phyloP scores from a whole-genome alignment of 2,113 vertebrate species.

The Pterocles gutturalis region DNA sequence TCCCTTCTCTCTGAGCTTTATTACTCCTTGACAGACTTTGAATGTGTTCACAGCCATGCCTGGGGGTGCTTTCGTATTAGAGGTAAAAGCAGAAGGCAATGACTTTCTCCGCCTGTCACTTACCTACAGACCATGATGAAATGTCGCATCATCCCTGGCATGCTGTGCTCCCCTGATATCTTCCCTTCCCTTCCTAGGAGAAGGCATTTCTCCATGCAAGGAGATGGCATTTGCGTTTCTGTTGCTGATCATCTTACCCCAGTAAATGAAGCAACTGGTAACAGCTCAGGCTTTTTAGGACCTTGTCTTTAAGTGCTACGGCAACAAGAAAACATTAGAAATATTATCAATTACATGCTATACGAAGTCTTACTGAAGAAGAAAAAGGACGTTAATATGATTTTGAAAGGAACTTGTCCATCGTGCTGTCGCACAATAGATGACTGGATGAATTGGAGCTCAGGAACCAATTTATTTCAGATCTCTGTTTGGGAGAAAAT shows the following conservation, averaged over 20 bases:
- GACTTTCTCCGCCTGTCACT: neutral
- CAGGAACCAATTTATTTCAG: neutral
- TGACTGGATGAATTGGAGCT: neutral
- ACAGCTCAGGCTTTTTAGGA: neutral
- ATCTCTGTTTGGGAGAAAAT: neutral
- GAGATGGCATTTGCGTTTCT: neutral
- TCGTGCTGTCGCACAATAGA: neutral
- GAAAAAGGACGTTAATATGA: neutral
- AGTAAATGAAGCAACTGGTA: neutral
- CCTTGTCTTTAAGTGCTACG: neutral
- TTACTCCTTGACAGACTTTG: neutral
- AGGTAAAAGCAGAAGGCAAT: neutral
- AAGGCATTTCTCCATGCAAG: neutral
- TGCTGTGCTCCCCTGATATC: neutral
- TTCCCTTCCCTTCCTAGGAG: neutral
- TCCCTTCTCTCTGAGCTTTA: neutral
- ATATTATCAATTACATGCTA: neutral
- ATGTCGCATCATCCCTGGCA: neutral
- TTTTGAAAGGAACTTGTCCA: neutral
- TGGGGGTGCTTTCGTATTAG: neutral
- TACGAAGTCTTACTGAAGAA: neutral
- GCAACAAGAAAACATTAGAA: neutral
- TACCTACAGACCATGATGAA: neutral
- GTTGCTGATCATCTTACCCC: neutral
- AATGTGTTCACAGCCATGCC: neutral